Evolutionary conservation across 2,888 invertebrate genomes (phyloP).

Genomic region (Temnothorax unifasciatus): DNA sequence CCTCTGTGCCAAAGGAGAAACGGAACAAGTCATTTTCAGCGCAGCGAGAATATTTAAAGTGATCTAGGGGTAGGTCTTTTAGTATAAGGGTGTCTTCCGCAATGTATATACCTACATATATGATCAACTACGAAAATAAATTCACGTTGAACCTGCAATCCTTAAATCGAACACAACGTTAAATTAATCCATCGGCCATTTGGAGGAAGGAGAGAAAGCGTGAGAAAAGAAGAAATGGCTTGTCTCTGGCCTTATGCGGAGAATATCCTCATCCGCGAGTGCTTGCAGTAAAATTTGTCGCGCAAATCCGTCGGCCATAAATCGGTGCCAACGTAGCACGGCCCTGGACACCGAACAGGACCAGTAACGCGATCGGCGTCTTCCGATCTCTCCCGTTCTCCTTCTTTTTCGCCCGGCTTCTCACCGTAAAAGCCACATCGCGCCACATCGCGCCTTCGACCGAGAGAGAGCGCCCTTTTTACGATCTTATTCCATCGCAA

Average conservation of each 20-base stretch:
- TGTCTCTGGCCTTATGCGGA: background rate
- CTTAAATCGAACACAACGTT: background rate
- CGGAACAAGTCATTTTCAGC: too few relatives aligned
- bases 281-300: conserved; percentile 76
- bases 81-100: too few relatives aligned
- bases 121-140: background rate
- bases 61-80: too few relatives aligned
- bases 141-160: background rate
- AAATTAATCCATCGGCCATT: conserved; percentile 14
- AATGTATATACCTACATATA: too few relatives aligned
- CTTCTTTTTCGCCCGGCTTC: background rate
- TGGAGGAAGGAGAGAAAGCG: conserved; percentile 6
- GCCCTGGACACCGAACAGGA: conserved; percentile 62
- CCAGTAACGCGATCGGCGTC: conserved; percentile 57
- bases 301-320: conserved; percentile 70
- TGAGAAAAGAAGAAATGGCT: conserved; percentile 24
- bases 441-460: conserved; percentile 52
- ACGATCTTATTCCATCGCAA: conserved; percentile 52
- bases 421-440: conserved; percentile 56
- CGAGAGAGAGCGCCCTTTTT: conserved; percentile 50
- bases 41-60: too few relatives aligned
- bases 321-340: conserved; percentile 65
- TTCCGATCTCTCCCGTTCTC: conserved; percentile 59
- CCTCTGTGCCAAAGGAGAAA: too few relatives aligned
- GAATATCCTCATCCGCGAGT: conserved; percentile 63